Conservation (phyloP, 2,113 vertebrate genomes). For the Syngnathus floridae region DNA sequence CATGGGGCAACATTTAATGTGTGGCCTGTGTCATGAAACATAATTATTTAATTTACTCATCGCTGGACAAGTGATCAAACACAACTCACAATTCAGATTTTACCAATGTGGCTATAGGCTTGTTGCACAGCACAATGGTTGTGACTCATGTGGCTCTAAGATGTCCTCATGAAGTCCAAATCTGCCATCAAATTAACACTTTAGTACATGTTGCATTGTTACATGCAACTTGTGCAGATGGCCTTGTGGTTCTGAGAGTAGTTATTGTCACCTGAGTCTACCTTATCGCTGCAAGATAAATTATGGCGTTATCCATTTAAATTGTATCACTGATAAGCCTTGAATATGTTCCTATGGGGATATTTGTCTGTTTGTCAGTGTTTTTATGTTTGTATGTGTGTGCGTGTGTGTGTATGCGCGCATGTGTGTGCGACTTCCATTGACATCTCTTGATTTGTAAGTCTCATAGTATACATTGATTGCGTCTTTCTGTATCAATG, state of each 20-base stretch:
- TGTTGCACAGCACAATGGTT: neutral
- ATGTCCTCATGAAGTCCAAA: neutral
- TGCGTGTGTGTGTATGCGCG: neutral
- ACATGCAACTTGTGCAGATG: slow-evolving; percentile 1
- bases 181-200: slow-evolving; percentile 1
- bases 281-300: neutral
- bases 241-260: neutral
- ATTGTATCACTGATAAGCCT: slow-evolving; percentile 20
- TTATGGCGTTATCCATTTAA: neutral
- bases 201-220: neutral
- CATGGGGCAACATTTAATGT: neutral
- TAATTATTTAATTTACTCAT: neutral
- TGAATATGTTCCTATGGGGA: slow-evolving; percentile 7
- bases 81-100: neutral
- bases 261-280: neutral
- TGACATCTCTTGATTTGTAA: neutral
- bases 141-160: neutral
- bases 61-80: neutral
- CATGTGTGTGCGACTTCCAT: neutral
- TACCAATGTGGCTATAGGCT: neutral
- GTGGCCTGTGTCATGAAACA: slow-evolving; percentile 45
- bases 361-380: neutral
- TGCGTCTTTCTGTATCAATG: neutral
- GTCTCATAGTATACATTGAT: neutral
- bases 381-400: neutral